phyloP scores from a whole-genome alignment of 1,140 invertebrate genomes.

The Drosophila pachea region DNA sequence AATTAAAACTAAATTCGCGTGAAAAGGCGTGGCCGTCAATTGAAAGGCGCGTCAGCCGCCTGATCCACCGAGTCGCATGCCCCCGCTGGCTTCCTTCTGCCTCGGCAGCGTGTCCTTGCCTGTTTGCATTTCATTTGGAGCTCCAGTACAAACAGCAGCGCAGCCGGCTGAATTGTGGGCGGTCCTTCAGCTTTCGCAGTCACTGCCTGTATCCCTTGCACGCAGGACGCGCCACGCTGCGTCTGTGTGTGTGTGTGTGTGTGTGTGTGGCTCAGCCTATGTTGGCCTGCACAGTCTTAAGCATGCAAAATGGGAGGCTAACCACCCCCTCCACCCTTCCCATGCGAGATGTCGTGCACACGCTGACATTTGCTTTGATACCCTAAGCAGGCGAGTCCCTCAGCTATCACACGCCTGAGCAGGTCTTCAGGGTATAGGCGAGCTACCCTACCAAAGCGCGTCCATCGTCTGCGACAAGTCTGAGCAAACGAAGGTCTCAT shows the following conservation, averaged over 20 bases:
- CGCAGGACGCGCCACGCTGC: constrained; percentile 35
- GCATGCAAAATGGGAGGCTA: constrained; percentile 57
- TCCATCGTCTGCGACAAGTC: too few species aligned
- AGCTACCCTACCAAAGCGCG: too few species aligned
- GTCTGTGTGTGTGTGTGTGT: neutral
- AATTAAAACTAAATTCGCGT: constrained; percentile 69
- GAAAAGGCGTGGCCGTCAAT: constrained; percentile 58
- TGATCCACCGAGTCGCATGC: neutral
- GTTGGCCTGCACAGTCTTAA: constrained; percentile 48
- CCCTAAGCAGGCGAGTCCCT: neutral
- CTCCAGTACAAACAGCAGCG: constrained; percentile 27
- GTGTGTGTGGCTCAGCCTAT: neutral
- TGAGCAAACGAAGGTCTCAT: too few species aligned
- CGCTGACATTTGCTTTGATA: constrained; percentile 3
- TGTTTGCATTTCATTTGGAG: constrained; percentile 64
- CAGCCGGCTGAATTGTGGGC: constrained; percentile 17
- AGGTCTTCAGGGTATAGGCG: too few species aligned
- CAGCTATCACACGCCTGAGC: neutral
- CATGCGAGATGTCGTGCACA: neutral
- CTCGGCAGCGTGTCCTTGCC: neutral
- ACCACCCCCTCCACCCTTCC: too few species aligned
- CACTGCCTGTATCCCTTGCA: constrained; percentile 62
- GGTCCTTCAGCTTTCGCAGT: constrained; percentile 61
- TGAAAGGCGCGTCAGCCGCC: constrained; percentile 28
- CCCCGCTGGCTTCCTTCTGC: neutral